These are phyloP conservation scores for Porites lutea DNA, from an alignment of 64 coral and sea anemone species.

Conservation along the genomic window DNA sequence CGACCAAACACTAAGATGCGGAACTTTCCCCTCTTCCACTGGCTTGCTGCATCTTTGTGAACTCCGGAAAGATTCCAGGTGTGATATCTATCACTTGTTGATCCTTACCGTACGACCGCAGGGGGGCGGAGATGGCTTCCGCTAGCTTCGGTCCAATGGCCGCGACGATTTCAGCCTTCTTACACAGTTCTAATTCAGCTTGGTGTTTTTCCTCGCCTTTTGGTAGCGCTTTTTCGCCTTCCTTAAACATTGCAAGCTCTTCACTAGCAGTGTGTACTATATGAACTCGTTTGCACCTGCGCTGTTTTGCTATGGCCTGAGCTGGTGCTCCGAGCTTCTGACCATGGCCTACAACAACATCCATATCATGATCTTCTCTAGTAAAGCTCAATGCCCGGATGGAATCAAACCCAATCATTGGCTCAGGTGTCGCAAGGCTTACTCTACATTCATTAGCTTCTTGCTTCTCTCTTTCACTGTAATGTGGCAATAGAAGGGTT, in stretches of 20 bases:
- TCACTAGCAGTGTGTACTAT: background rate
- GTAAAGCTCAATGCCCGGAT: background rate
- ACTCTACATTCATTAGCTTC: background rate
- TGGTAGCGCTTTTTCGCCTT: background rate
- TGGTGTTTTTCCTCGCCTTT: background rate
- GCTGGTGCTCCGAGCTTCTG: slow-evolving; percentile 10
- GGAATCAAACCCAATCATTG: background rate
- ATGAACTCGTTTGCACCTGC: background rate
- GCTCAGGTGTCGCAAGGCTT: background rate
- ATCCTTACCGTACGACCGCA: background rate
- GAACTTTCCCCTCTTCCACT: background rate
- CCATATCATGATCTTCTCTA: background rate
- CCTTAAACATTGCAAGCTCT: background rate
- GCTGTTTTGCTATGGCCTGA: background rate
- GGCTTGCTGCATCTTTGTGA: background rate
- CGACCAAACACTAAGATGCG: background rate
- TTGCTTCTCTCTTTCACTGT: background rate
- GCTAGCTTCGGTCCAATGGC: background rate
- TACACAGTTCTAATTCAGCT: background rate
- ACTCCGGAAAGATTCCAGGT: background rate
- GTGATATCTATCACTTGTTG: background rate
- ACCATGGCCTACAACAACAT: background rate
- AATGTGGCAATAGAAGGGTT: background rate
- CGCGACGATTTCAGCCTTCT: background rate
- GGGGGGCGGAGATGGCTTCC: background rate